Conservation (phyloP, 2,797 vertebrate species). For the Liasis olivaceus region DNA sequence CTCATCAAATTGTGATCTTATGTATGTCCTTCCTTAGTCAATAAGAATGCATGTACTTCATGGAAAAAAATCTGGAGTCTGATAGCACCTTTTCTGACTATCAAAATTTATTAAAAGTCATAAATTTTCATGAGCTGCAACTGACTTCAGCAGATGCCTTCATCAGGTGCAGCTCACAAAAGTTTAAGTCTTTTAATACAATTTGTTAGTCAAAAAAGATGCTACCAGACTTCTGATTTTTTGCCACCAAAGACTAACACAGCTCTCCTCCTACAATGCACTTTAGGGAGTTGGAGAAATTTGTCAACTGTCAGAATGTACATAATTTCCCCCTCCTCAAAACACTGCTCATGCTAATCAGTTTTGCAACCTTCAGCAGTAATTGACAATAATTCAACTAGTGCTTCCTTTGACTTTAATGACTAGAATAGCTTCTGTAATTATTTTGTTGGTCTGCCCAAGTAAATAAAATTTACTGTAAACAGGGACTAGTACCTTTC, state of each 20-base stretch:
- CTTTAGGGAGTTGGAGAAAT: slow-evolving; percentile 47
- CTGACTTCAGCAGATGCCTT: background rate
- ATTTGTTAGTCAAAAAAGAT: background rate
- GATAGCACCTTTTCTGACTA: background rate
- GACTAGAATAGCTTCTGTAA: slow-evolving; percentile 43
- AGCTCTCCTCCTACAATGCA: background rate
- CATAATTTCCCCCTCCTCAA: slow-evolving; percentile 22
- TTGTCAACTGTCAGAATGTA: slow-evolving; percentile 32
- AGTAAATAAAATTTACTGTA: slow-evolving; percentile 17
- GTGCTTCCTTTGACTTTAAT: slow-evolving; percentile 40
- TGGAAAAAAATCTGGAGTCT: background rate
- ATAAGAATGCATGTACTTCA: background rate
- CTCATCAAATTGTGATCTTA: slow-evolving; percentile 13
- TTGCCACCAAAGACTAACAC: background rate
- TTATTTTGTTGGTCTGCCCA: slow-evolving; percentile 34
- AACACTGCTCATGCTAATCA: slow-evolving; percentile 40
- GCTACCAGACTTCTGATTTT: background rate
- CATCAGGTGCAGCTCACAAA: background rate
- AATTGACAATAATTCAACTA: slow-evolving; percentile 37
- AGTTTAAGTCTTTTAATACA: background rate
- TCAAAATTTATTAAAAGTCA: background rate
- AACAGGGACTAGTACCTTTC: background rate
- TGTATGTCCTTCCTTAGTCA: slow-evolving; percentile 14
- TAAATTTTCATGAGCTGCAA: background rate
- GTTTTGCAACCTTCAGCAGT: slow-evolving; percentile 37